Percentiles rank a stretch among this genome's conserved stretches.
phyloP scores from a whole-genome alignment of 35 echinoderm and acorn worm genomes.

The Acanthaster planci region DNA sequence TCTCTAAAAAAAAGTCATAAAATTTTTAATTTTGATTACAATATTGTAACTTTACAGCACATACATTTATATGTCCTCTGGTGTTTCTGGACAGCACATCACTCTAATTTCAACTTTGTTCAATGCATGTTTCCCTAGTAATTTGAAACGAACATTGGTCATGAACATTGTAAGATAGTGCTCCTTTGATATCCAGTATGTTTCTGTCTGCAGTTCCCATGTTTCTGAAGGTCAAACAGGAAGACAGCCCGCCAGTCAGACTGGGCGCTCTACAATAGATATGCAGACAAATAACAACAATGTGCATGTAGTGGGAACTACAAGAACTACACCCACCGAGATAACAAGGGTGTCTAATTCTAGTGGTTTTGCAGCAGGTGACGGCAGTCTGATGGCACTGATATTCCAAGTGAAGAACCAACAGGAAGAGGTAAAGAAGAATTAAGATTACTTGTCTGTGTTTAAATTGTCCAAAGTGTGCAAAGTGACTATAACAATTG shows the following conservation, averaged over 20 bases:
- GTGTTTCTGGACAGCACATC: no score
- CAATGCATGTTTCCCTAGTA: no score
- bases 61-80: no score
- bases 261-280: neutral
- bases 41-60: no score
- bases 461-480: no score
- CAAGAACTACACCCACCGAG: neutral
- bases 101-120: no score
- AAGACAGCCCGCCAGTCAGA: neutral
- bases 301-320: neutral
- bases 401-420: conserved; percentile 62
- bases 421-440: conserved; percentile 55
- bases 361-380: conserved; percentile 14
- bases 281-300: conserved; percentile 11
- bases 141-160: no score
- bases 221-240: neutral
- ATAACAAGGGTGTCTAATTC: neutral
- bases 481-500: no score
- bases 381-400: conserved; percentile 50
- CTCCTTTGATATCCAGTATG: neutral
- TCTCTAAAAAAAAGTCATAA: no score
- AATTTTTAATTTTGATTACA: no score
- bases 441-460: no score
- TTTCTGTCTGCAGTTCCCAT: neutral
- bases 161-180: no score